Evolutionary conservation across 2,888 invertebrate species (phyloP), one percentile per base, ranked within the genome.

Genomic region (Meghimatium bilineatum): DNA sequence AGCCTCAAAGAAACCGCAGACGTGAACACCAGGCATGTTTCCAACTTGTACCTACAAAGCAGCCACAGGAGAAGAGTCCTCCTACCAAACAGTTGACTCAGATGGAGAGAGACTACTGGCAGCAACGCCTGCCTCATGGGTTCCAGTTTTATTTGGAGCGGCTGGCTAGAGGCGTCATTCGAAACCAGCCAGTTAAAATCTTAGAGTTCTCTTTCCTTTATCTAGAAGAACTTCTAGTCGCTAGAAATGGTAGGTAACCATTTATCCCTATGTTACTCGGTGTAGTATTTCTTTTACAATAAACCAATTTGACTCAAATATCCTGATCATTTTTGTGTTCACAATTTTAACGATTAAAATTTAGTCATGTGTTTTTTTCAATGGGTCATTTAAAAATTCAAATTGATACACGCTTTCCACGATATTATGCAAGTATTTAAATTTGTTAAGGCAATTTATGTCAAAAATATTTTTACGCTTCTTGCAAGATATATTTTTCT

Each of bases 101-200:
- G 3, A 79, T 82, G 20, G 88, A 89, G 84, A 83, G 84, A n/a
- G 77, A 84, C 8, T 89, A 89, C 85, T 89, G 89, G 89, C 86
- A 83, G 29, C 84, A 87, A 8, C 87, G 87, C 76, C 85, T 90
- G 38, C 90, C 90, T 5, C 78, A 78, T 0, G 88, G 87, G 38
- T 90, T 90, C 78, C 87, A 88, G 72, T 84, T 86, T 66, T 84
- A 87, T 49, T 66, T 90, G 76, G 89, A 90, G 63, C 86, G 88
- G 3, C 78, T 90, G 29, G 87, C 88, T 17, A 87, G 90, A 26
- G 88, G 84, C 10, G 84, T 90, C 49, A 86, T 90, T 32, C 85
- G 88, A 12, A 88, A 87, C 34, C 86, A 86, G 52, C 89, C 90
- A 8, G 60, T 67, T 17, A 88, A 90, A 56, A 83, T 89, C 0